A percentile compares a stretch with the other conserved stretches of the same genome.
phyloP scores from a whole-genome alignment of 2,113 vertebrate species.

The Ctenodactylus gundi region DNA sequence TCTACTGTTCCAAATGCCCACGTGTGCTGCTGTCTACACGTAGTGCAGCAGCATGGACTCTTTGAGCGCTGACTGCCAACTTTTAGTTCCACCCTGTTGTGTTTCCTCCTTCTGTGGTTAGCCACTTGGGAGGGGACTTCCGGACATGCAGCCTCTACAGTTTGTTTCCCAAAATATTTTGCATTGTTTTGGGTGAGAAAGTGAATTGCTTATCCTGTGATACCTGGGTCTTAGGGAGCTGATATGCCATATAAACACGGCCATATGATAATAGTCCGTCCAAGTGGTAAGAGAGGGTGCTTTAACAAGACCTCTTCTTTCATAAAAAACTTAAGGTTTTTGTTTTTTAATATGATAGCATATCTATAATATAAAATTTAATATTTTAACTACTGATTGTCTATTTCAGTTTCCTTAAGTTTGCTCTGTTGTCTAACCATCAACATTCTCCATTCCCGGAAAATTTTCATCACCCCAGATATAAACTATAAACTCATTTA shows the following conservation, averaged over 20 bases:
- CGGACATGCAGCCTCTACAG: constrained; percentile 58
- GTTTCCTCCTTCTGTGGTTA: constrained; percentile 78
- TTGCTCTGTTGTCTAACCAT: neutral
- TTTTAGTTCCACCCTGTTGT: constrained; percentile 64
- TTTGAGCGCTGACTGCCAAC: constrained; percentile 37
- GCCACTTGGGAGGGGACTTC: constrained; percentile 77
- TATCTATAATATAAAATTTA: neutral
- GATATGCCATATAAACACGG: neutral
- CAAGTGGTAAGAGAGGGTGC: neutral
- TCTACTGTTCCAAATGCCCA: no score
- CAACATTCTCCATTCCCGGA: neutral
- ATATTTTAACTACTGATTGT: neutral
- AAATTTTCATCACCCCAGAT: neutral
- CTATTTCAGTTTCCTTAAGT: neutral
- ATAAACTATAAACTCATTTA: neutral
- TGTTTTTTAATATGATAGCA: neutral
- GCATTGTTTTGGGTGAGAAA: constrained; percentile 59
- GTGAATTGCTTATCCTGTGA: neutral
- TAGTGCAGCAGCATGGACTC: neutral
- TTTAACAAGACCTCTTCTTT: neutral
- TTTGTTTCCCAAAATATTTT: constrained; percentile 77
- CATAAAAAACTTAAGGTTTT: neutral
- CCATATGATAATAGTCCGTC: neutral
- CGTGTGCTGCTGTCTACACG: no score
- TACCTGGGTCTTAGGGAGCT: neutral